Base-by-base conservation (phyloP, 2,113 vertebrate genomes). In the Aplodontia rufa region DNA sequence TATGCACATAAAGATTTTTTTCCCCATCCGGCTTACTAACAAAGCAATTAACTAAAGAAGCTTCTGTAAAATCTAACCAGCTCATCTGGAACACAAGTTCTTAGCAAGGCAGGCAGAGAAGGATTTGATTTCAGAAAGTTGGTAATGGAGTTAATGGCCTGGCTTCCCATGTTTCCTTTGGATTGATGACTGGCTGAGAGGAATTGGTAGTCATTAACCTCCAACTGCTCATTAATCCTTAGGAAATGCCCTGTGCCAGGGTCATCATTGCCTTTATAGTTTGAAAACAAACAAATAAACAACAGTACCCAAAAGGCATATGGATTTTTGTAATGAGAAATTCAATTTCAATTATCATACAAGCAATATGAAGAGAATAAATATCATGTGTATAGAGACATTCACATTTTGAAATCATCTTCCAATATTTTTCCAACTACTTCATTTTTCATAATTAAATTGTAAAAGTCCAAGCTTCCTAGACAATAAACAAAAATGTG, bases 241-340 rank as follows among this genome's bases (percentile, higher is more conserved):
- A 82, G 74, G 64, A 94, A 97, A 90, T 96, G 68, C 45, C n/a
- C 51, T 74, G 19, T 94, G 22, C 79, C 47, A 91, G 94, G 91
- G 85, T 97, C 85, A 95, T 95, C 85, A 76, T 68, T 66, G 85
- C 45, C 68, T 90, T 81, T 87, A 71, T 47, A 88, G 26, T 51
- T 28, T 96, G 85, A 94, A 94, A 97, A 95, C 51, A 94, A 97
- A 95, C 51, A 95, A 96, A 96, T 75, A 87, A 95, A 78, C 53
- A 83, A 64, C 20, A 87, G 28, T 2, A 80, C 62, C 49, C 84
- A 95, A 83, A 97, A 96, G 69, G 49, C 51, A 80, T 91, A 84
- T 87, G 66, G 92, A 91, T 93, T 97, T 97, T 95, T 80, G 11
- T 76, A 96, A 93, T 89, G 78, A 97, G 74, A 47, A 64, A 82